Conservation (phyloP, 2,888 invertebrate genomes). For the Spilarctia lutea region DNA sequence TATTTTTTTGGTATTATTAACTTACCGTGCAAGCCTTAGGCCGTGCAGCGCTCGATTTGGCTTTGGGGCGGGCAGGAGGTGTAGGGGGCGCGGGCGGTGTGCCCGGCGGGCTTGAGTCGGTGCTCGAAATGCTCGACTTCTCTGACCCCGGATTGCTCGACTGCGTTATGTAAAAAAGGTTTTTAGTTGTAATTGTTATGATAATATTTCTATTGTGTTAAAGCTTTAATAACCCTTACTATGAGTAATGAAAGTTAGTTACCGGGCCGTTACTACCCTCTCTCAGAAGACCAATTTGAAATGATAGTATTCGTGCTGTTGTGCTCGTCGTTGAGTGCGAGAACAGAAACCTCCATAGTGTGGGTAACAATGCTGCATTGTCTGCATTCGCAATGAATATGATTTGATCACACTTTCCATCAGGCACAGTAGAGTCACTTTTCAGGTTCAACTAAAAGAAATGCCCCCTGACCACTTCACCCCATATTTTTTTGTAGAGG, state of each 20-base stretch:
- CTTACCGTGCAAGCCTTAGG: conserved; percentile 70
- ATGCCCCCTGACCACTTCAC: too few species aligned
- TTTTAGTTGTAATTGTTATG: neutral
- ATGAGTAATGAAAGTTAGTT: neutral
- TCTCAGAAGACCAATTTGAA: too few species aligned
- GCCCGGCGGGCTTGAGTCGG: conserved; percentile 77
- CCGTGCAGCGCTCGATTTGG: conserved; percentile 60
- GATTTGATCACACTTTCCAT: too few species aligned
- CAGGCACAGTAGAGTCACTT: too few species aligned
- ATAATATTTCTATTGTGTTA: neutral
- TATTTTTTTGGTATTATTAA: conserved; percentile 17
- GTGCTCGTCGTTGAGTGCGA: too few species aligned
- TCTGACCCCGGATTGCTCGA: conserved; percentile 77
- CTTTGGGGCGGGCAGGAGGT: conserved; percentile 69
- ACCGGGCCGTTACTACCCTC: too few species aligned
- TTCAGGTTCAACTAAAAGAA: too few species aligned
- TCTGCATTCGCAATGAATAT: too few species aligned
- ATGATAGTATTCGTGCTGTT: too few species aligned
- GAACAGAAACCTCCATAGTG: too few species aligned
- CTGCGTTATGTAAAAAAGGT: conserved; percentile 53
- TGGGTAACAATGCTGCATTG: too few species aligned
- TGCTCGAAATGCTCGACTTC: conserved; percentile 65
- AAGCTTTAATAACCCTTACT: neutral
- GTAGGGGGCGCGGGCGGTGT: conserved; percentile 72
- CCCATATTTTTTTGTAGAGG: too few species aligned